phyloP scores from a whole-genome alignment of 2,888 invertebrate genomes.

The Cordilura impudica region DNA sequence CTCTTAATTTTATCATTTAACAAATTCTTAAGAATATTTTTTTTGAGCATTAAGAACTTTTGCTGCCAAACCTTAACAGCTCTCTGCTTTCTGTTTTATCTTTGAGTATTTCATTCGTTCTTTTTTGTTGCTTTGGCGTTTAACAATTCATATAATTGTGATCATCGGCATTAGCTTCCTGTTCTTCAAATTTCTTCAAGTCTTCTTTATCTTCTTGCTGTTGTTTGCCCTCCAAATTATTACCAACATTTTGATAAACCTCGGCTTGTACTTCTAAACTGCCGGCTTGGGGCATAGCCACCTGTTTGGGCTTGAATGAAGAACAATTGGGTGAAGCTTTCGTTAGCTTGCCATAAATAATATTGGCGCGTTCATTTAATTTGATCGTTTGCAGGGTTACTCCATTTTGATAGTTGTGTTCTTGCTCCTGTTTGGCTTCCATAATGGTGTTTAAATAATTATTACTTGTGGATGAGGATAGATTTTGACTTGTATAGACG shows the following conservation, averaged over 20 bases:
- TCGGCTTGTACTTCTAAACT: constrained; percentile 73
- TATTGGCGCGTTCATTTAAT: constrained; percentile 75
- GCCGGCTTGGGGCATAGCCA: constrained; percentile 69
- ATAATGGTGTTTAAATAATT: constrained; percentile 76
- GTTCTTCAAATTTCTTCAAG: not conserved
- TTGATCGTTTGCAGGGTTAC: constrained; percentile 76
- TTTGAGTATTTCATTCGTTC: not conserved
- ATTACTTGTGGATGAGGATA: constrained; percentile 72
- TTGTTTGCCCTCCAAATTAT: constrained; percentile 50
- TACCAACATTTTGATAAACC: constrained; percentile 73
- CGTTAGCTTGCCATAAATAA: constrained; percentile 75
- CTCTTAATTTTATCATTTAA: too few species aligned
- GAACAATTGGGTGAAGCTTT: constrained; percentile 73
- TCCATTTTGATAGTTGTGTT: constrained; percentile 67
- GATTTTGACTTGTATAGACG: constrained; percentile 72
- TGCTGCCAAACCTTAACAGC: too few species aligned
- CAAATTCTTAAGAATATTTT: too few species aligned
- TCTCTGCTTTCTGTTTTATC: not conserved
- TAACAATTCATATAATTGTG: constrained; percentile 74
- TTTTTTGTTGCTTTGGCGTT: not conserved
- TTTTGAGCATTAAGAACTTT: too few species aligned
- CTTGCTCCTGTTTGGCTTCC: constrained; percentile 76
- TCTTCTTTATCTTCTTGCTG: constrained; percentile 9
- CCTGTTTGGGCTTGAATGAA: constrained; percentile 75
- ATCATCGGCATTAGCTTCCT: constrained; percentile 34